Conservation (phyloP, 2,797 vertebrate species). For the Hoplostethus mediterraneus region DNA sequence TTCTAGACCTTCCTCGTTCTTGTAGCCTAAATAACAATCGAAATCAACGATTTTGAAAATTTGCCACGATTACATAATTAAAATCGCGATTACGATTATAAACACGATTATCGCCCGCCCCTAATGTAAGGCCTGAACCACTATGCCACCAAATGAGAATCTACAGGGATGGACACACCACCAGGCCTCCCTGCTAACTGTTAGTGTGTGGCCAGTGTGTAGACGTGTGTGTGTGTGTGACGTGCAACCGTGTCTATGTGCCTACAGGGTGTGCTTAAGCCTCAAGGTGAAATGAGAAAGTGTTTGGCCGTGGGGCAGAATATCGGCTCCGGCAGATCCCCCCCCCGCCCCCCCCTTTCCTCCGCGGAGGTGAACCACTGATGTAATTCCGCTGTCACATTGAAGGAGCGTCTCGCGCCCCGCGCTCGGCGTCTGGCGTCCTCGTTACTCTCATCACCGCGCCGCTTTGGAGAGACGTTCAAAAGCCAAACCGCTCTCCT, state of each 20-base stretch:
- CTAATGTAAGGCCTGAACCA: conserved; percentile 37
- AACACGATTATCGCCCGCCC: no score
- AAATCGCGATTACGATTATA: no score
- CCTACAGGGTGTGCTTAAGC: conserved; percentile 14
- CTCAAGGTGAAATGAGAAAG: conserved; percentile 43
- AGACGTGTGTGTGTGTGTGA: no score
- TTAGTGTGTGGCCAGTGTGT: no score
- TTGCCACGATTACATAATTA: no score
- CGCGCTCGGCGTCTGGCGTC: conserved; percentile 60
- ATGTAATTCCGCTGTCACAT: conserved; percentile 69
- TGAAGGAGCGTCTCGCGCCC: conserved; percentile 64
- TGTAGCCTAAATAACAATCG: no score
- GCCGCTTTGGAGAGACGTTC: conserved; percentile 63
- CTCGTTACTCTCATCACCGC: conserved; percentile 73
- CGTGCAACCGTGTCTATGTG: not conserved
- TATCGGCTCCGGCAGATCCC: conserved; percentile 27
- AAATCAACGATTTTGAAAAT: no score
- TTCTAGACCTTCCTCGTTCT: no score
- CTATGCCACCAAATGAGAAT: conserved; percentile 12
- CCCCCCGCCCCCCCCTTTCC: no score
- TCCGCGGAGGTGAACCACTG: conserved; percentile 46
- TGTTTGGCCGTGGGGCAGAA: conserved; percentile 1
- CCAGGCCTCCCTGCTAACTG: no score
- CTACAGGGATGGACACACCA: not conserved
- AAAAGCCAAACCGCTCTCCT: conserved; percentile 59